Evolutionary conservation across 2,888 invertebrate species (phyloP), one percentile per base, ranked within the genome.

Genomic region (Callinectes sapidus): DNA sequence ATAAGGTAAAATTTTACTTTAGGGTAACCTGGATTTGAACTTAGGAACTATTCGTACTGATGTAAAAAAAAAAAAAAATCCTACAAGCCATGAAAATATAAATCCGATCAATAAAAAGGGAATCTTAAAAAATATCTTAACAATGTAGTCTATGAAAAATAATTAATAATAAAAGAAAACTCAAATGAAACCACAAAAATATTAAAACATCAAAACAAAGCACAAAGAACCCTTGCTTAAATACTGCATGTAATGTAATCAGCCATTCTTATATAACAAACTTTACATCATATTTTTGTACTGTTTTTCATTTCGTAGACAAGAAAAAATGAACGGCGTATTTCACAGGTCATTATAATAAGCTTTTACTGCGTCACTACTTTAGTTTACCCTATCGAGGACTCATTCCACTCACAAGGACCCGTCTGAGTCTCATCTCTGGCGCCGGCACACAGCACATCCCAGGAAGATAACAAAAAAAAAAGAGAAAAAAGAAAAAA

Each of bases 351-450:
- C 71, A 71, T 6, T 71, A 71, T 8, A 71, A 28, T 35, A 13
- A 32, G 14, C 35, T 81, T 35, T 81, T 18, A 32, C 35, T 35
- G 35, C 35, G 81, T 81, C 35, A 35, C 35, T 32, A 35, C 81
- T 14, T 35, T 81, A 32, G 35, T 14, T 14, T 32, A 13, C 14
- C 16, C 6, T 35, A 13, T 32, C 32, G 28, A 81, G 35, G 35
- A 32, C 81, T 81, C 35, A 32, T 13, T 35, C 18, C 35, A 81
- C 81, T 32, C 81, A 35, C 35, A 2, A 16, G 32, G 71, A 28
- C 71, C 81, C 35, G 35, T 81, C 81, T 61, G 88, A 61, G 55
- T 61, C 61, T 55, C 88, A 61, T 61, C 61, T 88, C 55, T 88
- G 55, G 61, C 88, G 32, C 61, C 81, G 35, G 16, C 71, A 77